A percentile compares a stretch with the other conserved stretches of the same genome.
phyloP scores from a whole-genome alignment of 2,888 invertebrate genomes.

The Gibbula magus region DNA sequence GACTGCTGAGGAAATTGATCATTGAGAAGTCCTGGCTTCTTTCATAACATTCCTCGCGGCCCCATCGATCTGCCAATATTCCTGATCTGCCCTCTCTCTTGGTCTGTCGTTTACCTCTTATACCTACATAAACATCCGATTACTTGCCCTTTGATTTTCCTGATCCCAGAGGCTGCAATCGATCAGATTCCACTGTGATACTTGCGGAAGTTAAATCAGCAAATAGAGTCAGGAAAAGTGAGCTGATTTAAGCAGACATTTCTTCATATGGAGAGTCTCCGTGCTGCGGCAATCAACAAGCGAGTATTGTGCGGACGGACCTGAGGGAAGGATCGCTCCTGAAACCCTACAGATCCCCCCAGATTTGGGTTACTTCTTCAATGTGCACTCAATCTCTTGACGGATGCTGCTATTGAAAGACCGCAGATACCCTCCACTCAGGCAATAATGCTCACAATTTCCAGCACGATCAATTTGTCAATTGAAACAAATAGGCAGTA shows the following conservation, averaged over 20 bases:
- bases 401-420: background rate
- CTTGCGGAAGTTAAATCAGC: constrained; percentile 16
- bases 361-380: constrained; percentile 1
- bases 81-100: background rate
- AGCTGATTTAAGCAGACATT: background rate
- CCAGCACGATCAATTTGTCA: constrained; percentile 23
- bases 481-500: constrained; percentile 27
- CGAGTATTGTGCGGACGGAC: background rate
- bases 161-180: background rate
- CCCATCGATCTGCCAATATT: constrained; percentile 1
- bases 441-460: constrained; percentile 8
- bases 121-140: constrained; percentile 33
- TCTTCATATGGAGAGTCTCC: background rate
- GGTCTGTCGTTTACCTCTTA: background rate
- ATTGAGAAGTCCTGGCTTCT: constrained; percentile 8
- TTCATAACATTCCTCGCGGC: background rate
- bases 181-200: background rate
- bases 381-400: background rate
- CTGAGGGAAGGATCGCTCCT: background rate
- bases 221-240: constrained; percentile 12
- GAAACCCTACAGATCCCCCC: background rate
- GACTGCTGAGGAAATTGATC: constrained; percentile 27
- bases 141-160: constrained; percentile 26
- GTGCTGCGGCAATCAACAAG: background rate
- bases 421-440: background rate